These are phyloP conservation scores for Drosophila sordidula DNA, from an alignment of 2,888 invertebrate species.

Conservation along the genomic window DNA sequence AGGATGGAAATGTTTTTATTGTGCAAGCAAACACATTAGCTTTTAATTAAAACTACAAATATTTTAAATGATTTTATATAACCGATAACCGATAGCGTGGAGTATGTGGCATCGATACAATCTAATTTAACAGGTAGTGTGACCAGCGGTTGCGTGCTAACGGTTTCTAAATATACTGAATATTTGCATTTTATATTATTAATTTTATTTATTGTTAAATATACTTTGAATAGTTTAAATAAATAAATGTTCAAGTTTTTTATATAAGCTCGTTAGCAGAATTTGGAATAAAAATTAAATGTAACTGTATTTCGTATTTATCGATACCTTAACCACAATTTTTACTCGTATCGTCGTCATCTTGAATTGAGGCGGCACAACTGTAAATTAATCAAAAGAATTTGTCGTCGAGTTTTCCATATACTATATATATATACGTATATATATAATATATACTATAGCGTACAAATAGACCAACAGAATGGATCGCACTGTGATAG, in stretches of 20 bases:
- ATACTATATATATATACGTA: no score
- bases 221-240: not conserved
- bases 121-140: not conserved
- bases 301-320: not conserved
- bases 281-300: not conserved
- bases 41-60: not conserved
- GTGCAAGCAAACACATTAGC: no score
- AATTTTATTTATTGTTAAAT: not conserved
- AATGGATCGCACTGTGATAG: slow-evolving; percentile 83
- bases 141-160: not conserved
- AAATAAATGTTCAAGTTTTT: not conserved
- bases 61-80: not conserved
- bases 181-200: not conserved
- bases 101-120: not conserved
- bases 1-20: no score
- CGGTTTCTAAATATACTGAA: not conserved
- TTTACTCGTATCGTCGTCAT: slow-evolving; percentile 20
- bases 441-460: no score
- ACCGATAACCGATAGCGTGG: not conserved
- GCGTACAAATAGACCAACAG: not conserved
- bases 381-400: slow-evolving; percentile 2
- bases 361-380: slow-evolving; percentile 47
- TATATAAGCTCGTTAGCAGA: not conserved
- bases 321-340: slow-evolving; percentile 25
- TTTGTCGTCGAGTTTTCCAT: not conserved